Evolutionary conservation across 2,888 invertebrate species (phyloP).

Genomic region (Formica aserva): DNA sequence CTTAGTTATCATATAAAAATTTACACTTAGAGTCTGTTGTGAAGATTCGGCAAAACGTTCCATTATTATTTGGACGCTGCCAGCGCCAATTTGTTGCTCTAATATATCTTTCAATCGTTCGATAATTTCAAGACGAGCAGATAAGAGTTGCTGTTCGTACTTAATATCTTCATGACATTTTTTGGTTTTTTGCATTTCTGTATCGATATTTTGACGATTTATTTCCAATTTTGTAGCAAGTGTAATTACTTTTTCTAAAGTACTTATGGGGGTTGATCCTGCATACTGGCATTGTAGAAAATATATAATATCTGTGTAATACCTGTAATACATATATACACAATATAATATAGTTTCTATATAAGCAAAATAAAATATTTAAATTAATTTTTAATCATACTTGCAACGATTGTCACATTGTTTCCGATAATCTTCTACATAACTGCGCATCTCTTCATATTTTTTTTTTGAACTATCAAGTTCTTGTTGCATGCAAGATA

Average conservation of each 20-base stretch:
- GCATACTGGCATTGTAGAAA: conserved; percentile 81
- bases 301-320: conserved; percentile 77
- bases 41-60: conserved; percentile 80
- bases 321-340: conserved; percentile 68
- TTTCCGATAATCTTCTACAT: conserved; percentile 76
- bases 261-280: conserved; percentile 78
- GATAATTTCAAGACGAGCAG: conserved; percentile 79
- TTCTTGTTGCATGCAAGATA: conserved; percentile 85
- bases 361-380: conserved; percentile 11
- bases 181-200: conserved; percentile 70
- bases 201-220: conserved; percentile 70
- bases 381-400: conserved; percentile 62
- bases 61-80: conserved; percentile 78
- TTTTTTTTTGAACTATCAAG: conserved; percentile 81
- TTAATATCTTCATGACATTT: conserved; percentile 73
- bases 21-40: conserved; percentile 78
- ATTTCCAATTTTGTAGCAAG: conserved; percentile 69
- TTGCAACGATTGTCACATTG: conserved; percentile 77
- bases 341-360: neutral
- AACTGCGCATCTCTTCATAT: conserved; percentile 69
- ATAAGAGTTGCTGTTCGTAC: conserved; percentile 78
- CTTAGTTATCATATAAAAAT: conserved; percentile 36
- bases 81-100: conserved; percentile 81
- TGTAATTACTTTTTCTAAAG: conserved; percentile 75
- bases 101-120: conserved; percentile 81